phyloP scores from a whole-genome alignment of 2,888 invertebrate genomes.

The Troides aeacus region DNA sequence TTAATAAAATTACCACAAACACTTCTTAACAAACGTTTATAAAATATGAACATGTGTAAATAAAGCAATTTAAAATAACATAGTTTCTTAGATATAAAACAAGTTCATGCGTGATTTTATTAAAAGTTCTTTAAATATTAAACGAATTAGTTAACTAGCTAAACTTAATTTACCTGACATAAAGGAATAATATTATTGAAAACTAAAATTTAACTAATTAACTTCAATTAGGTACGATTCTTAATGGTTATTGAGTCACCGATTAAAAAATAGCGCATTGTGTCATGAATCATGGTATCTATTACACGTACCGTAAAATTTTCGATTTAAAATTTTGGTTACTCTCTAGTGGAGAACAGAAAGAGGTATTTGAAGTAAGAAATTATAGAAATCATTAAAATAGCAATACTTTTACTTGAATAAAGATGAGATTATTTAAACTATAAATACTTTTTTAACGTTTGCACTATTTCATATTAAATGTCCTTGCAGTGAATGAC shows the following conservation, averaged over 20 bases:
- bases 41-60: too few relatives aligned
- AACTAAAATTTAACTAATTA: conserved; percentile 7
- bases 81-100: too few relatives aligned
- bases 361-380: background rate
- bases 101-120: too few relatives aligned
- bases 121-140: too few relatives aligned
- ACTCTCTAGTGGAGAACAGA: background rate
- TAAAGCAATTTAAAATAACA: too few relatives aligned
- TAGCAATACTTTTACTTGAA: background rate
- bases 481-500: conserved; percentile 57
- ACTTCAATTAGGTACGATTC: conserved; percentile 11
- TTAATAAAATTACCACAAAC: too few relatives aligned
- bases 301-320: background rate
- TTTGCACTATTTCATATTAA: conserved; percentile 18
- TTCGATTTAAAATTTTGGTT: background rate
- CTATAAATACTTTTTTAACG: background rate
- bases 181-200: background rate
- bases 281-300: conserved; percentile 1
- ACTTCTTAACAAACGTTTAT: too few relatives aligned
- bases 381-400: too few relatives aligned
- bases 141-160: too few relatives aligned
- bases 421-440: background rate
- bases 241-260: conserved; percentile 11
- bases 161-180: too few relatives aligned
- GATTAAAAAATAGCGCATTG: conserved; percentile 7